Base-by-base conservation (phyloP, 2,888 invertebrate genomes). In the Chymomyza amoena region DNA sequence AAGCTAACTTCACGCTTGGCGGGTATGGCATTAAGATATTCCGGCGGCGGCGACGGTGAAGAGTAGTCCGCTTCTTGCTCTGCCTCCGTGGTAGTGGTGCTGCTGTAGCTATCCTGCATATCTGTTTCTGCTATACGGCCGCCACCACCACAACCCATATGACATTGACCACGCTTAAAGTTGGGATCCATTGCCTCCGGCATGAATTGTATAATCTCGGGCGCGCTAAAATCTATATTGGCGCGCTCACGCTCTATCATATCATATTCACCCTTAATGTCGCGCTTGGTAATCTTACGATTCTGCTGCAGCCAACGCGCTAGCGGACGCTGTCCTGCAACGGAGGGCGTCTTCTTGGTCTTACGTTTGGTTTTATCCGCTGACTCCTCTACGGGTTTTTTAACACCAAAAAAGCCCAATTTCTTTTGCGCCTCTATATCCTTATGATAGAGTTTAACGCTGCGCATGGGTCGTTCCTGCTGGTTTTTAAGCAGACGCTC, bases 151-250 rank as follows among this genome's bases (percentile, higher is more conserved):
- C 90, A 89, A 16, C 87, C 89, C 64, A 81, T 81, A 36, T 88
- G 80, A 63, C 91, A 91, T 62, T 85, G 90, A 3, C 89, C 89
- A 15, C 83, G 86, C 73, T 88, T 89, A 18, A 90, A 91, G 64
- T 81, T 76, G 1, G 90, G 85, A 76, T 81, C 80, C 59, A 90
- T 73, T 0, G 91, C 88, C 75, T 91, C 91, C 2, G 91, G 91
- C 90, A 91, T 90, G 52, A 80, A 91, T 69, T 91, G 91, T 75
- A 90, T 88, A 20, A 91, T 90, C 76, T 91, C 91, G 4, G 91
- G 91, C n/a, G 88, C 79, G 7, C 90, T 90, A 6, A 91, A 70
- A 70, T 91, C 90, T 10, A 81, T 70, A 10, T 87, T 77, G 51
- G 80, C 78, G 1, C 84, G 87, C 18, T 90, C 91, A 54, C 76